These are phyloP conservation scores for Castor canadensis DNA, from an alignment of 2,113 vertebrate genomes.

Conservation along the genomic window DNA sequence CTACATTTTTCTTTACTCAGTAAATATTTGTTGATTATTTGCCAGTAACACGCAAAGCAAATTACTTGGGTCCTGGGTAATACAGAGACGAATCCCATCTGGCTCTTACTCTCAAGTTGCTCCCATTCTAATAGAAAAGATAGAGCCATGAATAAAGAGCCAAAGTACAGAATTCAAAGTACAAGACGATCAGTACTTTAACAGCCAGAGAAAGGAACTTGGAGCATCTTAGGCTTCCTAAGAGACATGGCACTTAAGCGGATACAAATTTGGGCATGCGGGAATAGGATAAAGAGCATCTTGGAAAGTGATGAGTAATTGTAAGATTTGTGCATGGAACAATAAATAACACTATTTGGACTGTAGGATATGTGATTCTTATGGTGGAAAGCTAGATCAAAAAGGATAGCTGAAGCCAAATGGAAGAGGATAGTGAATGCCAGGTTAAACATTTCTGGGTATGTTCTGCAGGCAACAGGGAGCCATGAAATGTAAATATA, in stretches of 20 bases:
- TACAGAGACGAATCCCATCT: constrained; percentile 32
- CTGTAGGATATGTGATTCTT: neutral
- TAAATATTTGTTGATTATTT: constrained; percentile 49
- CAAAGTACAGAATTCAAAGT: constrained; percentile 26
- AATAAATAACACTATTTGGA: constrained; percentile 45
- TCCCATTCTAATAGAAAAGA: neutral
- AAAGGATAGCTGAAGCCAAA: neutral
- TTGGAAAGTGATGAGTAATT: constrained; percentile 47
- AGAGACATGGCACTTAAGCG: constrained; percentile 4
- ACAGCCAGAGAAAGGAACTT: constrained; percentile 5
- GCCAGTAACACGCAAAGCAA: neutral
- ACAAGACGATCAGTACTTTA: constrained; percentile 26
- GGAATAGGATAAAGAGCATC: constrained; percentile 7
- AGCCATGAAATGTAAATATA: neutral
- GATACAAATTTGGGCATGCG: constrained; percentile 32
- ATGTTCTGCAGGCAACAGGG: neutral
- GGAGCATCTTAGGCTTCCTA: constrained; percentile 34
- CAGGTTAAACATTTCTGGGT: neutral
- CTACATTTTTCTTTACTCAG: constrained; percentile 35
- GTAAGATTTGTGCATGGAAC: neutral
- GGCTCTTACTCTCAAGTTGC: neutral
- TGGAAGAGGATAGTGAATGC: neutral
- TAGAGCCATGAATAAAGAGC: constrained; percentile 22
- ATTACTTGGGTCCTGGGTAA: constrained; percentile 17
- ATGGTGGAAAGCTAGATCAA: neutral